Conservation (phyloP, 1,140 invertebrate species). For the Temnothorax nylanderi region DNA sequence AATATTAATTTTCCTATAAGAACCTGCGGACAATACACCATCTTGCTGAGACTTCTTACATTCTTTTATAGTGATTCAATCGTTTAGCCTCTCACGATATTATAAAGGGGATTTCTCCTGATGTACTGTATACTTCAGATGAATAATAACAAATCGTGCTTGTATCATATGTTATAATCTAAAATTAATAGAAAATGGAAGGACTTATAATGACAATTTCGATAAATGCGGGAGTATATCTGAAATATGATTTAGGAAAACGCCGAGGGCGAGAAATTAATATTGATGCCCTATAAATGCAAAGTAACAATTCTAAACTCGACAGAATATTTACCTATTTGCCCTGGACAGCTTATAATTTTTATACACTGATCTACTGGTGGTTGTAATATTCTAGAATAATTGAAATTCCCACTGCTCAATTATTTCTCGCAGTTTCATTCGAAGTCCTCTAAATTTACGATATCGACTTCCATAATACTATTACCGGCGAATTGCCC, state of each 20-base stretch:
- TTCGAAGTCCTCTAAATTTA: slow-evolving; percentile 86
- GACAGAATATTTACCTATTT: slow-evolving; percentile 66
- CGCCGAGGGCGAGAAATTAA: background rate
- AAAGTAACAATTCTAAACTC: slow-evolving; percentile 13
- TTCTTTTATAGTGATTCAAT: slow-evolving; percentile 4
- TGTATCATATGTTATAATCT: slow-evolving; percentile 44
- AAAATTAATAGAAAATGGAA: slow-evolving; percentile 63
- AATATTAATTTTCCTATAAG: slow-evolving; percentile 22
- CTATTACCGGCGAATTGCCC: slow-evolving; percentile 92
- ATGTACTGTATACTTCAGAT: slow-evolving; percentile 34
- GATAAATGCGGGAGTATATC: slow-evolving; percentile 52
- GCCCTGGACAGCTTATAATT: slow-evolving; percentile 58
- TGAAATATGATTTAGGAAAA: slow-evolving; percentile 38
- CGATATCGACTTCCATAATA: slow-evolving; percentile 90
- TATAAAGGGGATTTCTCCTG: background rate
- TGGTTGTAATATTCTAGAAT: slow-evolving; percentile 71
- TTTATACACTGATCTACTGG: slow-evolving; percentile 73
- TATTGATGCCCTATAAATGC: background rate
- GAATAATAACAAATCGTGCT: slow-evolving; percentile 44
- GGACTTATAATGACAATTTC: slow-evolving; percentile 58
- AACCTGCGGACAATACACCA: background rate
- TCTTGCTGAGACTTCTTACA: background rate
- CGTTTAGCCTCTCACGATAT: background rate
- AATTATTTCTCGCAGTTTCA: slow-evolving; percentile 73
- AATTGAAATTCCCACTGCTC: slow-evolving; percentile 65